Base-by-base conservation (phyloP, 1,140 invertebrate genomes). In the Trichomalopsis sarcophagae region DNA sequence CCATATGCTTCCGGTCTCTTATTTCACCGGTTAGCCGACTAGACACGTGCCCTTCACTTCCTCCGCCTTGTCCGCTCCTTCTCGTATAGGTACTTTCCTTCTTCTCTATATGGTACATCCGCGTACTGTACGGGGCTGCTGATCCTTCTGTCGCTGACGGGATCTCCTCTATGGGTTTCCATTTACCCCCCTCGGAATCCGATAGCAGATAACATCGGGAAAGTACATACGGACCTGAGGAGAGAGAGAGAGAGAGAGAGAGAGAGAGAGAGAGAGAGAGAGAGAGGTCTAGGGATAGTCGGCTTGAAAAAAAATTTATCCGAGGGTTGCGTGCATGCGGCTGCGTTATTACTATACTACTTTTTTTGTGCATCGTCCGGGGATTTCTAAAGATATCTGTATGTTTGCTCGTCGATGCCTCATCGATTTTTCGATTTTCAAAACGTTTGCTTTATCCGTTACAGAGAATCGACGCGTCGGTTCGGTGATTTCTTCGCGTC, bases 1-100 rank as follows among this genome's bases (percentile, higher is more conserved):
- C 89, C 90, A 93, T 90, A 93, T 93, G 91, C 91, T 92, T 93
- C 92, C 92, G 92, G 92, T 93, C 91, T 93, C 92, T 93, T 92
- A 93, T 93, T 92, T 92, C 92, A 92, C 88, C 87, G 89, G 90
- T 82, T 92, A 91, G 88, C 87, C 89, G 87, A 87, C 87, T 86
- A 88, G 90, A 89, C 91, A 91, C 91, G 91, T 90, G 91, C 88
- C 89, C 88, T 87, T 84, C 87, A 82, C 84, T 88, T 89, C 87
- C 86, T 87, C 76, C 83, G 86, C 83, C 86, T 89, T 86, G 84
- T 85, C 78, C 55, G 30, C 80, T 87, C 73, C 33, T 36, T 81
- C 79, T 66, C 66, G 55, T n/a, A n/a, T 62, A 62, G 55, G 55
- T n/a, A 62, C 73, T 62, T 84, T 81, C 71, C 77, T 55, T 66